Conservation (phyloP, 2,113 vertebrate species). For the Platycercus adscitus region DNA sequence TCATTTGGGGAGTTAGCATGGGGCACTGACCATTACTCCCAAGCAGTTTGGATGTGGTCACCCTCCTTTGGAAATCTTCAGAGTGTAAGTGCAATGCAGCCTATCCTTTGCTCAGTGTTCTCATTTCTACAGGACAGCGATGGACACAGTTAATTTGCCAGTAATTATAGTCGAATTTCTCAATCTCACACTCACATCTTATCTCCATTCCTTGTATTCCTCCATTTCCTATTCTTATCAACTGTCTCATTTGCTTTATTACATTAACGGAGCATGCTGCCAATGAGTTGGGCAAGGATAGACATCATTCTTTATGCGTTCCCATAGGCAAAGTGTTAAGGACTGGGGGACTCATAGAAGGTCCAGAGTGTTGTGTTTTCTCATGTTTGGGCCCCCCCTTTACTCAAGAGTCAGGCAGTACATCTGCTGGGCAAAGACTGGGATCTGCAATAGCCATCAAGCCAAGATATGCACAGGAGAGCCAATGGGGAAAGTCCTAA, state of each 20-base stretch:
- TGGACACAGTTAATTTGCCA: not conserved
- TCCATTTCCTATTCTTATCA: not conserved
- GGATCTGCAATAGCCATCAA: not conserved
- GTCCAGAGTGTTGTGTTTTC: not conserved
- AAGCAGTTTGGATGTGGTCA: not conserved
- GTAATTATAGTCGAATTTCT: not conserved
- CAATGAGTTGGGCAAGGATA: not conserved
- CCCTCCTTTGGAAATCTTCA: not conserved
- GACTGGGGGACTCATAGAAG: not conserved
- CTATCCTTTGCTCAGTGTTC: not conserved
- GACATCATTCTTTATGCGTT: no score
- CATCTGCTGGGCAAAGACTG: not conserved
- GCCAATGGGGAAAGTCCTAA: accelerated
- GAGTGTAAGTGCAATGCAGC: not conserved
- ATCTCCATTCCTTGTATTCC: not conserved
- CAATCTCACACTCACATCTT: not conserved
- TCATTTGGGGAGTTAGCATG: not conserved
- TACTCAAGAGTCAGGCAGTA: not conserved
- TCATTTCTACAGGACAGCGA: not conserved
- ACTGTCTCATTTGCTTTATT: not conserved
- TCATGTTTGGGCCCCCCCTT: not conserved
- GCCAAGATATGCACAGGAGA: accelerated
- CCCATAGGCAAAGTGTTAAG: not conserved
- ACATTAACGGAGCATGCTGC: not conserved
- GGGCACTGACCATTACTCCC: not conserved